Evolutionary conservation across 2,113 vertebrate species (phyloP).

Genomic region (Neofelis nebulosa): DNA sequence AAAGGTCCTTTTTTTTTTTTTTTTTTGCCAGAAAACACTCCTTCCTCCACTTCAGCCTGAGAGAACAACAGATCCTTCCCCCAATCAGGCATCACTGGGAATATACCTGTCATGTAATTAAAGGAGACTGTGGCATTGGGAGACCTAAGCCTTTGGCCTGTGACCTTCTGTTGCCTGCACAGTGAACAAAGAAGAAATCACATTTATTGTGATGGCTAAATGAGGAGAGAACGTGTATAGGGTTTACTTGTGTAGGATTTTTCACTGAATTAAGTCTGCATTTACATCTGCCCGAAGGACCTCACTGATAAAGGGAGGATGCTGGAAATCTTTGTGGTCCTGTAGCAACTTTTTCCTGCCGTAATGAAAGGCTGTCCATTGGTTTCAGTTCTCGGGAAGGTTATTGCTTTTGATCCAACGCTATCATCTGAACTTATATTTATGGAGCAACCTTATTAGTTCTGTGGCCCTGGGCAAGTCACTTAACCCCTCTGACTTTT

Average conservation of each 20-base stretch:
- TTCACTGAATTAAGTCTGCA: conserved; percentile 67
- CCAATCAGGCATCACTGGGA: neutral
- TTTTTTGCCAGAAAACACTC: neutral
- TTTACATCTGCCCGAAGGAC: conserved; percentile 24
- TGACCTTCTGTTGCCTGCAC: neutral
- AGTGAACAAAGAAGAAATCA: neutral
- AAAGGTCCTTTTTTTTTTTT: neutral
- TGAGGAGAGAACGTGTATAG: neutral
- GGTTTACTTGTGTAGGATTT: conserved; percentile 41
- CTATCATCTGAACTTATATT: conserved; percentile 6
- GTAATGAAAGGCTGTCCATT: conserved; percentile 57
- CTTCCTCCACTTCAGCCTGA: neutral
- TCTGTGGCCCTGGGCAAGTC: conserved; percentile 47
- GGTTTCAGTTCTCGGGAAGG: conserved; percentile 41
- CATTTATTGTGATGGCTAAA: neutral
- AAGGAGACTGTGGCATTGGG: neutral
- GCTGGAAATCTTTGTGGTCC: neutral
- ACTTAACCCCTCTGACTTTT: conserved; percentile 56
- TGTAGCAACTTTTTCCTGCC: conserved; percentile 25
- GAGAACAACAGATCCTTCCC: neutral
- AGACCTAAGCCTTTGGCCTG: neutral
- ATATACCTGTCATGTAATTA: conserved; percentile 57
- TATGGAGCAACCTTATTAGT: conserved; percentile 40
- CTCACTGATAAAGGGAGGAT: conserved; percentile 1
- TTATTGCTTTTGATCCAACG: conserved; percentile 19